phyloP scores from a whole-genome alignment of 1,140 invertebrate genomes.

The Drosophila burlai region DNA sequence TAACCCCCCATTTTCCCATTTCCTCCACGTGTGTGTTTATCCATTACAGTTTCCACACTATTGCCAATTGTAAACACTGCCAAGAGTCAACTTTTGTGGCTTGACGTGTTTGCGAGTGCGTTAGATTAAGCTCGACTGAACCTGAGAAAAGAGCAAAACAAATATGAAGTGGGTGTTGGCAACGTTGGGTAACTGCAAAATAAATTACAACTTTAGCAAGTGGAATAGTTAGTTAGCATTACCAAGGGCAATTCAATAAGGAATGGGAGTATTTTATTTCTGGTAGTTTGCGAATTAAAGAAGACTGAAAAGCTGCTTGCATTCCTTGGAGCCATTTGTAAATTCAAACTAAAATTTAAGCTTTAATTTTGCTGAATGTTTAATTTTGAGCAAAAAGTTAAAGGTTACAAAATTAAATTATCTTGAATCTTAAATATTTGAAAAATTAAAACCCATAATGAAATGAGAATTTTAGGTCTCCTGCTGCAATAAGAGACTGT shows the following conservation, averaged over 20 bases:
- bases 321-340: not conserved
- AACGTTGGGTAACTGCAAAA: constrained; percentile 39
- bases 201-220: constrained; percentile 39
- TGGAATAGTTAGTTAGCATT: constrained; percentile 56
- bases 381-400: not conserved
- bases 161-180: constrained; percentile 28
- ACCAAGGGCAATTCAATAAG: constrained; percentile 38
- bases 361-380: not conserved
- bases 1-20: constrained; percentile 17
- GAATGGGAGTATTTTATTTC: not conserved
- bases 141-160: constrained; percentile 39
- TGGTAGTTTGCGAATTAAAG: not conserved
- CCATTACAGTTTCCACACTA: constrained; percentile 33
- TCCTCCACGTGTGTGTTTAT: constrained; percentile 24
- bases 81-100: constrained; percentile 73
- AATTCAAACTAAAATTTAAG: not conserved
- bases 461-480: not conserved
- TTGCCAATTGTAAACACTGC: constrained; percentile 44
- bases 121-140: constrained; percentile 67
- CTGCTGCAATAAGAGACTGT: not conserved
- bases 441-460: not conserved
- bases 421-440: not conserved
- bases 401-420: not conserved
- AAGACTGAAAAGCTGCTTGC: not conserved
- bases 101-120: constrained; percentile 66